phyloP scores from a whole-genome alignment of 2,113 vertebrate species.

The Mormoops blainvillei region DNA sequence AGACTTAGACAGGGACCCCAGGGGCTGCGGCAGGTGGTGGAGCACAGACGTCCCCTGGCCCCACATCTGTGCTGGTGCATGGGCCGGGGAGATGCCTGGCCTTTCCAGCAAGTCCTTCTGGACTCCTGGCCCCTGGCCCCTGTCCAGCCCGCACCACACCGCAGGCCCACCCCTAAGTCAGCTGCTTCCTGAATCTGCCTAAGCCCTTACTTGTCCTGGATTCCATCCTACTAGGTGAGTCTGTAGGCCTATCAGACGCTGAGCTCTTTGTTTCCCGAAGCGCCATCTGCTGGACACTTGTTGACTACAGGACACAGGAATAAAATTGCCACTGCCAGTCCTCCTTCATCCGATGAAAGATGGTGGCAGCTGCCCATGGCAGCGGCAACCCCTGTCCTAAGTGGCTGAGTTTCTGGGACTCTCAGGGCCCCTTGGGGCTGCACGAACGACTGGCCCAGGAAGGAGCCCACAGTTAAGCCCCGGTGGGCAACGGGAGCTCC shows the following conservation, averaged over 20 bases:
- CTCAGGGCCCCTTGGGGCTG: not conserved
- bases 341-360: not conserved
- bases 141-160: too few relatives aligned
- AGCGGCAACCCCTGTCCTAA: fast-evolving
- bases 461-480: not conserved
- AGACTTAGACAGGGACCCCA: not conserved
- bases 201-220: not conserved
- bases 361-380: not conserved
- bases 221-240: too few relatives aligned
- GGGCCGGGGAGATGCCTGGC: not conserved
- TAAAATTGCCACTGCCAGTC: not conserved
- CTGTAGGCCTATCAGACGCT: not conserved
- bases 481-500: not conserved
- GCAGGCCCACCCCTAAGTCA: too few relatives aligned
- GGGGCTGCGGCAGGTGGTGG: not conserved
- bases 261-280: not conserved
- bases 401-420: not conserved
- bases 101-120: not conserved
- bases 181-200: not conserved
- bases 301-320: not conserved
- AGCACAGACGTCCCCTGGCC: not conserved
- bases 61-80: not conserved
- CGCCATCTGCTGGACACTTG: not conserved
- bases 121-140: not conserved
- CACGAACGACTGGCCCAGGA: too few relatives aligned